These are phyloP conservation scores for Spicauda simplicius DNA, from an alignment of 2,888 invertebrate genomes.

Conservation along the genomic window DNA sequence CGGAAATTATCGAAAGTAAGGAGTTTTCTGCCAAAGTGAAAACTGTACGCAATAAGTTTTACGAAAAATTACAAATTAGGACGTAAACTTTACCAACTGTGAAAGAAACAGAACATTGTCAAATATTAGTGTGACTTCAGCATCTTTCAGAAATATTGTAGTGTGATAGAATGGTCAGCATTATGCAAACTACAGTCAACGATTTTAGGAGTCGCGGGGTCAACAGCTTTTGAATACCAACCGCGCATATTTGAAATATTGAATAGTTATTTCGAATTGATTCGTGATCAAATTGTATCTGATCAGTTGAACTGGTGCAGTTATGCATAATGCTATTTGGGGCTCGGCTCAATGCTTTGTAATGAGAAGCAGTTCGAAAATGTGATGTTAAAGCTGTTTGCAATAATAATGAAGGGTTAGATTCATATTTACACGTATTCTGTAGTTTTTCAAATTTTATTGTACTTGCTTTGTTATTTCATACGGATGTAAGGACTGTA, in stretches of 20 bases:
- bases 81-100: too few relatives aligned
- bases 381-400: background rate
- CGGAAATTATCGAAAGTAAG: too few relatives aligned
- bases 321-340: constrained; percentile 9
- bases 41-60: too few relatives aligned
- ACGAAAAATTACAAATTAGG: too few relatives aligned
- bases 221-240: constrained; percentile 34
- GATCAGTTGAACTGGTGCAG: background rate
- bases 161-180: constrained; percentile 10
- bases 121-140: too few relatives aligned
- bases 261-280: constrained; percentile 31
- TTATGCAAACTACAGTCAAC: constrained; percentile 32
- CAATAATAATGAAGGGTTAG: background rate
- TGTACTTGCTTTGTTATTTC: too few relatives aligned
- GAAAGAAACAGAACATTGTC: too few relatives aligned
- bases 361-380: background rate
- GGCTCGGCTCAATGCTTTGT: too few relatives aligned
- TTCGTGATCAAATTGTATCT: constrained; percentile 18
- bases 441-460: too few relatives aligned
- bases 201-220: constrained; percentile 23
- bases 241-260: constrained; percentile 31
- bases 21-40: too few relatives aligned
- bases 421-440: background rate
- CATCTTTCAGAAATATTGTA: too few relatives aligned
- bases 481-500: too few relatives aligned